Percentiles rank a stretch among this genome's conserved stretches.
Evolutionary conservation across 2,888 invertebrate species (phyloP).

Genomic region (Hypolimnas misippus): DNA sequence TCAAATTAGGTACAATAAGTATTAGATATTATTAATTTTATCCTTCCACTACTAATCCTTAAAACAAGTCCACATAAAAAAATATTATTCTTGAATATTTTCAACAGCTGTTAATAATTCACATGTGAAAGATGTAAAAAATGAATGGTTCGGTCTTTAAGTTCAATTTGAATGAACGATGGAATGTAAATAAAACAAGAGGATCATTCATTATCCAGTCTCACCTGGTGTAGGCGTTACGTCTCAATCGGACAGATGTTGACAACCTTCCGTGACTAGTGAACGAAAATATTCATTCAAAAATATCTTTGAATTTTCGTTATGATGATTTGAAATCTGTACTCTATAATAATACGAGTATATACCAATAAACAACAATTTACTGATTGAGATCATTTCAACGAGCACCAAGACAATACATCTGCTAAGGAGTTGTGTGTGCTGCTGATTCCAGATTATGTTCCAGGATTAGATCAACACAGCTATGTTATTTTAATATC

Average conservation of each 20-base stretch:
- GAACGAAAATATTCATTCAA: background rate
- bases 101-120: constrained; percentile 4
- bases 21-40: background rate
- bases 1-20: too few relatives aligned
- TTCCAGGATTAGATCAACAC: too few relatives aligned
- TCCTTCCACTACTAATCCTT: background rate
- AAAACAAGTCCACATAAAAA: too few relatives aligned
- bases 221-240: constrained; percentile 21
- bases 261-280: background rate
- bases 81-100: constrained; percentile 8
- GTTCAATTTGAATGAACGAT: constrained; percentile 16
- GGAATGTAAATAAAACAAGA: constrained; percentile 27
- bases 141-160: constrained; percentile 13
- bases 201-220: constrained; percentile 9
- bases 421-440: too few relatives aligned
- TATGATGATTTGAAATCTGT: background rate
- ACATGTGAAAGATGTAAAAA: constrained; percentile 9
- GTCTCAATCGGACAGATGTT: constrained; percentile 19
- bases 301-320: too few relatives aligned
- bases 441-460: too few relatives aligned
- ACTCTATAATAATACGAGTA: too few relatives aligned
- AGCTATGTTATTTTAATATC: too few relatives aligned
- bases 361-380: too few relatives aligned
- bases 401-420: too few relatives aligned
- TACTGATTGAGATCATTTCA: too few relatives aligned